phyloP scores from a whole-genome alignment of 2,113 vertebrate genomes.

The Canis aureus region DNA sequence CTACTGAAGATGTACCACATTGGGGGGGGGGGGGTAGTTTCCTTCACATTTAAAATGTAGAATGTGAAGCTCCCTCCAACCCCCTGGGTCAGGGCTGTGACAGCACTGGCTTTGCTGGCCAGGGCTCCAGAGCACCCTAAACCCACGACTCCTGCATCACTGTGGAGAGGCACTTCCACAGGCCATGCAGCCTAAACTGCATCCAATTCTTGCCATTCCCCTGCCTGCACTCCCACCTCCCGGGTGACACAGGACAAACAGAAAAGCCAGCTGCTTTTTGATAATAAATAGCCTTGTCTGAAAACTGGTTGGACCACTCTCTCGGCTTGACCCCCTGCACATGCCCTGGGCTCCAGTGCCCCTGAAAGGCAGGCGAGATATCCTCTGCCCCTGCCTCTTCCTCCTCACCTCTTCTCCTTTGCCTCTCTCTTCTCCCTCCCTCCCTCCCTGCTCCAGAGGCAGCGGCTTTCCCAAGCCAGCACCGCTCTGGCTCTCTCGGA shows the following conservation, averaged over 20 bases:
- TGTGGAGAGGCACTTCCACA: constrained; percentile 46
- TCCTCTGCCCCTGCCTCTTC: constrained; percentile 37
- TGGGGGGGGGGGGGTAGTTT: not conserved
- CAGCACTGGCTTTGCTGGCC: constrained; percentile 64
- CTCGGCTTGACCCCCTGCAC: constrained; percentile 63
- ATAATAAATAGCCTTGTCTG: constrained; percentile 77
- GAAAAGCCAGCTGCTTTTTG: constrained; percentile 78
- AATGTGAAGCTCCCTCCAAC: constrained; percentile 1
- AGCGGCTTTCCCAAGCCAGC: constrained; percentile 67
- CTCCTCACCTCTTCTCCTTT: not conserved
- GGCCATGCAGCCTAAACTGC: constrained; percentile 53
- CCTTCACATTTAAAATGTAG: constrained; percentile 68
- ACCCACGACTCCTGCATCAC: constrained; percentile 49
- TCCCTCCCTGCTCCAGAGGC: constrained; percentile 69
- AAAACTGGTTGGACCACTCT: constrained; percentile 77
- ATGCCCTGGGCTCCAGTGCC: constrained; percentile 10
- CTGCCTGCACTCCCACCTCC: constrained; percentile 45
- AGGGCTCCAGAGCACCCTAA: constrained; percentile 54
- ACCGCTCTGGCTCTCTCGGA: constrained; percentile 19
- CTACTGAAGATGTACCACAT: not conserved
- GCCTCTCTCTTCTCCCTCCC: constrained; percentile 54
- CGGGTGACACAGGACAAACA: constrained; percentile 51
- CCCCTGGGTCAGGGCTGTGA: constrained; percentile 57
- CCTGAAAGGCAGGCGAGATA: constrained; percentile 26
- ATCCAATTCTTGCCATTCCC: constrained; percentile 44